Conservation (phyloP, 2,113 vertebrate species). For the Copsychus sechellarum region DNA sequence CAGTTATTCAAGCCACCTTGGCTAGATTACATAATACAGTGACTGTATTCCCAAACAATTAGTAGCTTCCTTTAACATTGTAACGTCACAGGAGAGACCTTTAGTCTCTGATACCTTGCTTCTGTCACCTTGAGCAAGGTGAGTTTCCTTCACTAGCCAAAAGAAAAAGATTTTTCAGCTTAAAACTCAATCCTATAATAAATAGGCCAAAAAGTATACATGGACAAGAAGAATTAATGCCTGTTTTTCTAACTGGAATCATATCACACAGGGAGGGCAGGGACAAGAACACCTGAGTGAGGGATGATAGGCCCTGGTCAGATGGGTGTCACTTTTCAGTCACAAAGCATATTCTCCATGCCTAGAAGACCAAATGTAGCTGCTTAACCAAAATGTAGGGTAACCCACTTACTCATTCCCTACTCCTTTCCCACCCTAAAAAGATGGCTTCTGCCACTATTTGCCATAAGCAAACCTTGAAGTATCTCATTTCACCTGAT, state of each 20-base stretch:
- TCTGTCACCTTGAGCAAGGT: neutral
- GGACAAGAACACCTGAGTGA: neutral
- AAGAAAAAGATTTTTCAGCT: neutral
- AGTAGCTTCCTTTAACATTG: neutral
- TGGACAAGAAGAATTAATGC: neutral
- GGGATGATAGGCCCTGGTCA: neutral
- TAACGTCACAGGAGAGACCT: neutral
- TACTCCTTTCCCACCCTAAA: neutral
- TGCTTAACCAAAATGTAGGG: fast-evolving
- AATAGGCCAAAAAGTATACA: neutral
- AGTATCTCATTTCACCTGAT: neutral
- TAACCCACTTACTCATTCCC: neutral
- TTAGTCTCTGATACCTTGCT: neutral
- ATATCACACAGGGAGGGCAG: neutral
- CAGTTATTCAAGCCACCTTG: neutral
- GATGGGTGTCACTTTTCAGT: neutral
- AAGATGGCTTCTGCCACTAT: neutral
- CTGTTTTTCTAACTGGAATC: neutral
- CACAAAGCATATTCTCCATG: neutral
- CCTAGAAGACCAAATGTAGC: neutral
- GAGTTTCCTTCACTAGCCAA: neutral
- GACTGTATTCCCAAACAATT: neutral
- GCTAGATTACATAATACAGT: neutral
- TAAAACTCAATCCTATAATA: neutral
- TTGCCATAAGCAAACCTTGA: neutral